Percentiles rank a stretch among this genome's conserved stretches.
phyloP scores from a whole-genome alignment of 92 coral and sea anemone species.

The Porites lobata region DNA sequence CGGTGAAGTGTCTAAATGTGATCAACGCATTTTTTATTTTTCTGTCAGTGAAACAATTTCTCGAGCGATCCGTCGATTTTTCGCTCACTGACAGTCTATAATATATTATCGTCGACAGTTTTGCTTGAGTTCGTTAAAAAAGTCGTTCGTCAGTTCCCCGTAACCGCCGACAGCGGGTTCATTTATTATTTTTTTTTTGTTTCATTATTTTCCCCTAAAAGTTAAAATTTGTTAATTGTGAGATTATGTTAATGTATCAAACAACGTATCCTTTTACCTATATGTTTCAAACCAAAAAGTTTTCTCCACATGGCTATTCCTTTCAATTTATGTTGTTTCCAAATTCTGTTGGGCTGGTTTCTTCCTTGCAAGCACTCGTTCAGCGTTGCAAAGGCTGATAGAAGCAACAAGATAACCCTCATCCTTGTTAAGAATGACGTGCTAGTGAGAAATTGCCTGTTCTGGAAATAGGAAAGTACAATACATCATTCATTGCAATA shows the following conservation, averaged over 20 bases:
- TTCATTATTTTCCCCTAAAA: background rate
- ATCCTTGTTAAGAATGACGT: background rate
- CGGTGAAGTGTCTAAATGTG: no score
- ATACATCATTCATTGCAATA: background rate
- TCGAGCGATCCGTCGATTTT: no score
- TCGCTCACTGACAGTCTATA: no score
- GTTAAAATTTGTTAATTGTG: no score
- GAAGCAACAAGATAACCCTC: background rate
- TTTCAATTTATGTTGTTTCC: background rate
- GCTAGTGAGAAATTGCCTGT: background rate
- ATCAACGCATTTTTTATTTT: no score
- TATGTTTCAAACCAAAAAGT: background rate
- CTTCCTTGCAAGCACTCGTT: background rate
- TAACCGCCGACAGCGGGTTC: no score
- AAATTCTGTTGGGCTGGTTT: background rate
- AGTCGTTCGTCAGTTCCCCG: no score
- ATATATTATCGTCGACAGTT: no score
- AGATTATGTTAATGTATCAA: background rate
- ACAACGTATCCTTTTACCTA: background rate
- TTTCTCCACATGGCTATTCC: conserved; percentile 13
- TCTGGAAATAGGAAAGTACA: background rate
- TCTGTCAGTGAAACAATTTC: no score
- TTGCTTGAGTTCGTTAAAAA: no score
- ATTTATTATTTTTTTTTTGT: no score
- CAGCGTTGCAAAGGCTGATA: background rate